Base-by-base conservation (phyloP, 2,113 vertebrate genomes). In the Grantiella picta region DNA sequence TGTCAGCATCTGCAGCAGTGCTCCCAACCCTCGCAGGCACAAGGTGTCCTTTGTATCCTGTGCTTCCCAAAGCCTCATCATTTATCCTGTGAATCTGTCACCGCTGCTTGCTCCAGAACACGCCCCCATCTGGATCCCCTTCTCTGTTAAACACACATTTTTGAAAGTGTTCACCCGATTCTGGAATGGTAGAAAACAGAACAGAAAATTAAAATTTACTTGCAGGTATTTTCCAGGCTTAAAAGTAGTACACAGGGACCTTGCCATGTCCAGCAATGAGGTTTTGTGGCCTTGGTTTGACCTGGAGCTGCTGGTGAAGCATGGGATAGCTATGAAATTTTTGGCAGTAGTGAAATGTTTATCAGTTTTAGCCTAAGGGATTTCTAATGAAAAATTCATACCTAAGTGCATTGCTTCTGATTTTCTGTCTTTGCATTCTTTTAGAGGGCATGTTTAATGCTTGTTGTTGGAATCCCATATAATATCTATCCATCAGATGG, bases 81-180 rank as follows among this genome's bases (percentile, higher is more conserved):
- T 71, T 93, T 93, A 88, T 83, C 71, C 66, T 40, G 29, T 49
- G 94, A 90, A 90, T 66, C 63, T 88, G 87, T 81, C 85, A 83
- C 21, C 3, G 3, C 14, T 68, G 23, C 44, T 83, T 82, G 47
- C 44, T 89, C 31, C 59, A 49, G 54, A 77, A 53, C 38, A 52
- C 70, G n/a, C 12, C 36, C 66, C 53, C 27, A n/a, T 64, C 66
- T 92, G 54, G 68, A 79, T 44, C 56, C 12, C 9, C 19, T 61
- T 61, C 57, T 69, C 68, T 56, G 38, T 64, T 69, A 79, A 89
- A 75, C 23, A 54, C 14, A 33, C 5, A 17, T 11, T 86, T 84
- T 45, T 68, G 10, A 49, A 73, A 53, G 25, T 23, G 42, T 49
- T 76, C 0, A 2, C 8, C 17, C 54, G 47, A 22, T 80, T 87